Base-by-base conservation (phyloP, 2,797 vertebrate genomes). In the Hozukius guyotensis region DNA sequence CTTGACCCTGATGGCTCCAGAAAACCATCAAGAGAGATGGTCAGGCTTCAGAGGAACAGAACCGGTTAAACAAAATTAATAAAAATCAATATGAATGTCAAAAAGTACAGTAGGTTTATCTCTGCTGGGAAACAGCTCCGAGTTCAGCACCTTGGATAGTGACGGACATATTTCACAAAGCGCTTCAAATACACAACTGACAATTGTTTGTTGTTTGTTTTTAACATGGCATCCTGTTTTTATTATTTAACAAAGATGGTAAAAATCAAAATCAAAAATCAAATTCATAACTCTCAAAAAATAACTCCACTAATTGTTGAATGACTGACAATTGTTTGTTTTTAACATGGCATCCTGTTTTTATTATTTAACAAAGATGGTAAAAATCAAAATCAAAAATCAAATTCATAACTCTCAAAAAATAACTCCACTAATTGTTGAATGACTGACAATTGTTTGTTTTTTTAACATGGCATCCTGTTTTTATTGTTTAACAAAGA, bases 101-200 rank as follows among this genome's bases (percentile, higher is more conserved):
- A 31, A 67, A 52, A 60, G 18, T 5, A 38, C 36, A 38, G 36
- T 18, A 31, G 3, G 4, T 36, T 4, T 24, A 2, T 4, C 2
- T 66, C 57, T 38, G 63, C 55, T 49, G 53, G 20, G 16, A 57
- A 66, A 53, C 57, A 36, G 38, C 14, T 84, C 52, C 11, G 36
- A 42, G 73, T 61, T 90, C 88, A 92, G 89, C 77, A 91, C 86
- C 84, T 38, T 77, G 84, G 89, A 90, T 85, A 91, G 85, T 2
- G 84, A 72, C 81, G 7, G 2, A 10, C 12, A 57, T 2, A 1
- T 24, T 59, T 71, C 42, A 36, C 16, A 7, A 31, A 31, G 16
- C 62, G 20, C 9, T 34, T 46, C 9, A 42, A 32, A 46, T 12
- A 56, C 20, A 59, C 9, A 20, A 32, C 18, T 5, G 12, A 31